Percentiles rank a stretch among this genome's conserved stretches.
phyloP scores from a whole-genome alignment of 1,140 invertebrate species.

The Tetranychus urticae region DNA sequence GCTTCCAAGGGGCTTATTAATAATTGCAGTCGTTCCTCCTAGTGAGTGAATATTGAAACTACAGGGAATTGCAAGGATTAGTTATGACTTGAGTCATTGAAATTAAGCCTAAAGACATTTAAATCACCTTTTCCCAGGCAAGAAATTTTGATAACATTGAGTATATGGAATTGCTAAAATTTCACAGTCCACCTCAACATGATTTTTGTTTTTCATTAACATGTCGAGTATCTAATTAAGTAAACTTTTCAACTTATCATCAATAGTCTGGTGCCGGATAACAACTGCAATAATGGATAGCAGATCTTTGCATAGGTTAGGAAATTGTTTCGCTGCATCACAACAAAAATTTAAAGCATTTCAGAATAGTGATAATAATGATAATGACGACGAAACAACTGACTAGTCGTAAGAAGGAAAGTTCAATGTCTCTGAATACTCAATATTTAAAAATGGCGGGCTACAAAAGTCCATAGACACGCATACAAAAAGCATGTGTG shows the following conservation, averaged over 20 bases:
- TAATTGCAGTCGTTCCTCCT: too few relatives aligned
- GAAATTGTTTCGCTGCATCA: not conserved
- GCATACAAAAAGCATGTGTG: too few relatives aligned
- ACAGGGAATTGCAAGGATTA: too few relatives aligned
- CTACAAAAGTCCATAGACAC: too few relatives aligned
- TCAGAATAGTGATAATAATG: too few relatives aligned
- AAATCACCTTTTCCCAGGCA: not conserved
- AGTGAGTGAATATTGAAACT: too few relatives aligned
- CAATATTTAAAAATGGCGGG: too few relatives aligned
- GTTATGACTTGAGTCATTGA: too few relatives aligned
- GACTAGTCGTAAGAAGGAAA: too few relatives aligned
- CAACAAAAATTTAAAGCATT: slow-evolving; percentile 2
- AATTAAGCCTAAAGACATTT: not conserved
- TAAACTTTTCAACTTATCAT: not conserved
- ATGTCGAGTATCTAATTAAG: slow-evolving; percentile 2
- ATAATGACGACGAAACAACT: too few relatives aligned
- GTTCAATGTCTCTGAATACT: too few relatives aligned
- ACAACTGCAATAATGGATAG: slow-evolving; percentile 4
- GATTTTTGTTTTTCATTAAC: slow-evolving; percentile 3
- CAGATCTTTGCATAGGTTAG: not conserved
- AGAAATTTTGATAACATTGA: not conserved
- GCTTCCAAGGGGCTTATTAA: too few relatives aligned
- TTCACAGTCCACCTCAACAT: not conserved
- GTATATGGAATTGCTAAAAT: not conserved
- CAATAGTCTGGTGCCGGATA: slow-evolving; percentile 3